These are phyloP conservation scores for Protobothrops flavoviridis DNA, from an alignment of 2,113 vertebrate genomes.

Conservation along the genomic window DNA sequence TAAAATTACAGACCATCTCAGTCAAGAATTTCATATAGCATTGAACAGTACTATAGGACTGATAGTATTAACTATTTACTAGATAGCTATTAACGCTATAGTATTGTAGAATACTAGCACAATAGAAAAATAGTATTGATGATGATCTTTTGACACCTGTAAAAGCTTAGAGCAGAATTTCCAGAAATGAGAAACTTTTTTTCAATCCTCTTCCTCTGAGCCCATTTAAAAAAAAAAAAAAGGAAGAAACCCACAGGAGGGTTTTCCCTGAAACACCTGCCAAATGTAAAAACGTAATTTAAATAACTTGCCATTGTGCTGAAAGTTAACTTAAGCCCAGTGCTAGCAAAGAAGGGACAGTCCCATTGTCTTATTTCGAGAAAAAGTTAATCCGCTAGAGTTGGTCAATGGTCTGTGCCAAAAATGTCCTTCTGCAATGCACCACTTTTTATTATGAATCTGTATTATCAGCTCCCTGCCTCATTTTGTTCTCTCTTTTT, in stretches of 20 bases:
- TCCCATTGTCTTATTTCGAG: neutral
- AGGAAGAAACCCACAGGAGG: neutral
- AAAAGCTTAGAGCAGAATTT: neutral
- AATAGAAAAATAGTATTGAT: neutral
- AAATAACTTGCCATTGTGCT: neutral
- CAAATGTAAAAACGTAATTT: neutral
- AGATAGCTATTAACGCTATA: neutral
- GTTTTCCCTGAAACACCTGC: neutral
- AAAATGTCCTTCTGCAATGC: neutral
- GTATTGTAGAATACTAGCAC: neutral
- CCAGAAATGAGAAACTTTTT: neutral
- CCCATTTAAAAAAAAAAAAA: neutral
- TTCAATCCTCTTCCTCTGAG: neutral
- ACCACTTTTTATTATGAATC: neutral
- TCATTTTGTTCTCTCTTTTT: neutral
- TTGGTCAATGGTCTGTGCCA: neutral
- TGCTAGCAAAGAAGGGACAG: neutral
- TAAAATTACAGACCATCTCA: neutral
- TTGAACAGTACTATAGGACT: neutral
- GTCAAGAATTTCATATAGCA: neutral
- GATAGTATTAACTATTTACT: neutral
- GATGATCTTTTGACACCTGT: neutral
- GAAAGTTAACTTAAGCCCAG: neutral
- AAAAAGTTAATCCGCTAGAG: neutral
- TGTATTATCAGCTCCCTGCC: neutral